Conservation (phyloP, 2,797 vertebrate genomes). For the Ptychobarbus kaznakovi region DNA sequence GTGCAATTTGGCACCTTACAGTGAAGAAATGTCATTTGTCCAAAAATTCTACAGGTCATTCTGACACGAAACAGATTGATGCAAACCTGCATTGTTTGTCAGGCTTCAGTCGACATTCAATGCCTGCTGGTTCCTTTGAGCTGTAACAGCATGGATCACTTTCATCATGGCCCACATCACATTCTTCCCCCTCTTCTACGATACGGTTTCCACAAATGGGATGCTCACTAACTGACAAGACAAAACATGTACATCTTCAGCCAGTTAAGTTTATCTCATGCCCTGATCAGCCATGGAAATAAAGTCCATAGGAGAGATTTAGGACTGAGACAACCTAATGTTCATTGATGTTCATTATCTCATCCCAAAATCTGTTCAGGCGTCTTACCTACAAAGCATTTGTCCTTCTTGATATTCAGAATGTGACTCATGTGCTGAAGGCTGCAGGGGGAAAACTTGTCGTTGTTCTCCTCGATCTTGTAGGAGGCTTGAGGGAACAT, state of each 20-base stretch:
- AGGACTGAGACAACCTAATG: background rate
- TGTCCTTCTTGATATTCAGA: conserved; percentile 80
- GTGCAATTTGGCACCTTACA: background rate
- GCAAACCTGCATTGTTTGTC: conserved; percentile 81
- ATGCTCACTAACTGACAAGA: conserved; percentile 77
- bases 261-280: background rate
- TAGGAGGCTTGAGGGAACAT: conserved; percentile 84
- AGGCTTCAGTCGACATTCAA: conserved; percentile 79
- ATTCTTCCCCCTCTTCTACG: conserved; percentile 82
- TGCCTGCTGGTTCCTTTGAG: conserved; percentile 66
- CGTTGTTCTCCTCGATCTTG: conserved; percentile 81
- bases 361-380: background rate
- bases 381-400: conserved; percentile 82
- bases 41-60: background rate
- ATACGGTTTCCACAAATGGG: conserved; percentile 87
- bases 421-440: conserved; percentile 71
- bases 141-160: conserved; percentile 81
- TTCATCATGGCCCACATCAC: conserved; percentile 79
- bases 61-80: background rate
- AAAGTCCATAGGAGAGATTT: background rate
- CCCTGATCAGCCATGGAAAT: background rate
- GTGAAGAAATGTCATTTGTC: background rate
- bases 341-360: background rate
- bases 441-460: conserved; percentile 83
- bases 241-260: conserved; percentile 12